Base-by-base conservation (phyloP, 2,888 invertebrate species). In the Anodontia alba region DNA sequence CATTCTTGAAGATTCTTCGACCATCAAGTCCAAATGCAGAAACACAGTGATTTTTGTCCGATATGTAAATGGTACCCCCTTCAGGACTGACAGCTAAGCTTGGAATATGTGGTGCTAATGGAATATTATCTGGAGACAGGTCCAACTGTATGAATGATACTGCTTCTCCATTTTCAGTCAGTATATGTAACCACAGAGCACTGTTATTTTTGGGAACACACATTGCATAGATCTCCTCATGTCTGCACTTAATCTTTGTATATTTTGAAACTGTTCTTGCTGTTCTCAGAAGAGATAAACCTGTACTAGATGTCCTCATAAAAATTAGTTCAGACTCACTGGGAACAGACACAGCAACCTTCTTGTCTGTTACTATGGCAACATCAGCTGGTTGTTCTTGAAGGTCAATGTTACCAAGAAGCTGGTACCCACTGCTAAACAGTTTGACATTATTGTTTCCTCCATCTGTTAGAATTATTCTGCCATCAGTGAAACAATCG, bases 11-110 rank as follows among this genome's bases (percentile, higher is more conserved):
- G n/a, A 78, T 73, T n/a, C 20, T 31, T 38, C 78, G 51, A 7
- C 78, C 78, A 54, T 78, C 78, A 17, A 68, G 38, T 33, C 78
- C 78, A 54, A 78, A 49, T 33, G 78, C 78, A 43, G 66, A 42
- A 26, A 78, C 57, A 20, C 73, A 42, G 20, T 54, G 26, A 57
- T 43, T 38, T 12, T 51, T 46, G 46, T 78, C 78, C 7, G 73
- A 51, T 23, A 78, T 43, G 38, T 78, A 78, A 42, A 78, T 42
- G 8, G 78, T 78, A 31, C 78, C 78, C 29, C 78, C 78, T 17
- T 69, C 42, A 7, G 78, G 78, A 62, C 78, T 78, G 1, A 73
- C 68, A 0, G 73, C 62, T 20, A 78, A 69, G 33, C 73, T 69
- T 20, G 54, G 72, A 17, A 73, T 36, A n/a, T 43, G 42, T 15